Evolutionary conservation across 2,888 invertebrate genomes (phyloP).

Genomic region (Xylophagus ater): DNA sequence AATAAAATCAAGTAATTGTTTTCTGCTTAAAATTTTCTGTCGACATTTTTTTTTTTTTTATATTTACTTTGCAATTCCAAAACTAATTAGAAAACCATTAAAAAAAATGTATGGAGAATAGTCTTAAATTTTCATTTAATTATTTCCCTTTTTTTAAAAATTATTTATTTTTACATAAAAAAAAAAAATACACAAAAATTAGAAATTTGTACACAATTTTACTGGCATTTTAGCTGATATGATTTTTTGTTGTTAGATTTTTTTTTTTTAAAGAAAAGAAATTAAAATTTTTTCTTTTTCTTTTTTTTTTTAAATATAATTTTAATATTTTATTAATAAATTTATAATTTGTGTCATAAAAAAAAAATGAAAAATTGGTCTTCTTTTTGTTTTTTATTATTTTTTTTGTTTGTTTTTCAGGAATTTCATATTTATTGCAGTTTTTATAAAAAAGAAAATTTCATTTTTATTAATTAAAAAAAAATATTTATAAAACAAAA

Average conservation of each 20-base stretch:
- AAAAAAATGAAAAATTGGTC: no score
- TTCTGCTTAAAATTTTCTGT: background rate
- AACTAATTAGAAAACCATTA: slow-evolving; percentile 1
- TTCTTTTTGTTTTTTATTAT: no score
- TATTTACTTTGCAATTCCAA: background rate
- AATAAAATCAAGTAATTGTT: background rate
- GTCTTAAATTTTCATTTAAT: slow-evolving; percentile 2
- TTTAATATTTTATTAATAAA: no score
- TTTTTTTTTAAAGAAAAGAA: slow-evolving; percentile 5
- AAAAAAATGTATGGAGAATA: slow-evolving; percentile 16
- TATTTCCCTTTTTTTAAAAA: no score
- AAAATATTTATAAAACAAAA: no score
- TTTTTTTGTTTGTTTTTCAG: no score
- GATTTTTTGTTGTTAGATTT: slow-evolving; percentile 10
- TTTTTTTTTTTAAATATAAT: slow-evolving; percentile 1
- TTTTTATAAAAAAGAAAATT: no score
- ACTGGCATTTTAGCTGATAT: slow-evolving; percentile 16
- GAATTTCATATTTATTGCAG: no score
- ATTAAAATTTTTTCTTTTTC: slow-evolving; percentile 1
- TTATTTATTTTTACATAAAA: no score
- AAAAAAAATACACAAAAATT: no score
- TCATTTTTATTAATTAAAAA: no score
- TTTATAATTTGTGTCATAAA: no score
- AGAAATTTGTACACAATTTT: slow-evolving; percentile 11
- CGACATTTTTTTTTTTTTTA: background rate